Percentiles rank a stretch among this genome's conserved stretches.
phyloP scores from a whole-genome alignment of 2,113 vertebrate genomes.

The Macaca mulatta region DNA sequence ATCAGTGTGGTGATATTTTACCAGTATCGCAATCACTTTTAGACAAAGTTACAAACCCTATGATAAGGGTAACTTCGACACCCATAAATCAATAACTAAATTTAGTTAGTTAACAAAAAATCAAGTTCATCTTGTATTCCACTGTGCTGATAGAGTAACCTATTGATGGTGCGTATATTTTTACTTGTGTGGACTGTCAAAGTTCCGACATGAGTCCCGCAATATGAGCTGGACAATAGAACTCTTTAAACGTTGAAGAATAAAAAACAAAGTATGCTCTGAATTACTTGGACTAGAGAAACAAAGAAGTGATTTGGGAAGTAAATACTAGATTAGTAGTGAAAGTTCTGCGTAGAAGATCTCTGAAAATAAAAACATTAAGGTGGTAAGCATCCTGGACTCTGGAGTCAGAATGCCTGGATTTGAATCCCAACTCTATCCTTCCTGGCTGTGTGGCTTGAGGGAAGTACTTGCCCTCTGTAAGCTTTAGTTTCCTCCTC shows the following conservation, averaged over 20 bases:
- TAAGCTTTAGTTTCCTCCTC: not conserved
- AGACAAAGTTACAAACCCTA: constrained; percentile 1
- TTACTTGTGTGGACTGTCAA: not conserved
- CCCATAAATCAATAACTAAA: not conserved
- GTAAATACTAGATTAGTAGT: not conserved
- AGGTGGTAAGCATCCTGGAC: not conserved
- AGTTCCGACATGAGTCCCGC: too few species aligned
- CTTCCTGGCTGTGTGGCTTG: not conserved
- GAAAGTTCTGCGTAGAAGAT: not conserved
- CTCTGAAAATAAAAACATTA: not conserved
- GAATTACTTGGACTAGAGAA: not conserved
- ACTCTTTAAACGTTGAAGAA: not conserved
- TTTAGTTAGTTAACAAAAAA: not conserved
- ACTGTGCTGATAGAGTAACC: not conserved
- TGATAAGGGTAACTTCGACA: not conserved
- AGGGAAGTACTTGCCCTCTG: not conserved
- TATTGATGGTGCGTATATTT: not conserved
- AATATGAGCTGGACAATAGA: not conserved
- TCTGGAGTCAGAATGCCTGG: not conserved
- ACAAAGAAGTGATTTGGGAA: not conserved
- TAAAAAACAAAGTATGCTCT: not conserved
- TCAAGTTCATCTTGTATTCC: not conserved
- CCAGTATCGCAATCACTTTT: not conserved
- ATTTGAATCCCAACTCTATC: not conserved
- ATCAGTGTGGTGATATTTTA: not conserved